Base-by-base conservation (phyloP, 2,797 vertebrate genomes). In the Thaleichthys pacificus region DNA sequence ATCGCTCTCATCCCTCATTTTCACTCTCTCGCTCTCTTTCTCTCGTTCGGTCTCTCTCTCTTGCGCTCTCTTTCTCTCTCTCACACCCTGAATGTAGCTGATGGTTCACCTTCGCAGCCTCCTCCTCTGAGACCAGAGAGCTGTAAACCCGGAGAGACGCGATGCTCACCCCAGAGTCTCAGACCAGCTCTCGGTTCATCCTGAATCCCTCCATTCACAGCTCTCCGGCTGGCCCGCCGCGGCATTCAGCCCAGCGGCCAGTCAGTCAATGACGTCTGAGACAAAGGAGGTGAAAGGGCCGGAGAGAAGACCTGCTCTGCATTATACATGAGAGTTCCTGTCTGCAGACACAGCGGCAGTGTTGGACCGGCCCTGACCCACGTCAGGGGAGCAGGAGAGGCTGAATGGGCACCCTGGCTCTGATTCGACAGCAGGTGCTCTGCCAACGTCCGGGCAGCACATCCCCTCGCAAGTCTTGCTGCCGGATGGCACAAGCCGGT, bases 291-390 rank as follows among this genome's bases (percentile, higher is more conserved):
- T 77, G 79, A 88, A 84, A 77, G 73, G 82, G 78, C 8, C 19
- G 70, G 56, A 15, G 73, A 22, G 70, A 75, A 28, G 66, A 56
- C 77, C 75, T 74, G 61, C 74, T 67, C 73, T 86, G 81, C 83
- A 86, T 83, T 87, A 79, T 86, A 89, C 87, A 87, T 78, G 73
- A 89, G 87, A 80, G 66, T 0, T n/a, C 17, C 1, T 56, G 0
- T 30, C 68, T 58, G 61, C 77, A 62, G 64, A 77, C 61, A 69
- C 58, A 72, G 80, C 71, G 76, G 77, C 76, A 68, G 70, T 69
- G 61, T 66, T 69, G 67, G 19, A 5, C 30, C 81, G 80, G 74
- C 61, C 60, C 12, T 57, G 75, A 63, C 76, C 77, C 77, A 81
- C 80, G 79, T 75, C 26, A 64, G 78, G 70, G 73, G 66, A 78